Evolutionary conservation across 2,888 invertebrate genomes (phyloP).

Genomic region (Tetheella fluctuosa): DNA sequence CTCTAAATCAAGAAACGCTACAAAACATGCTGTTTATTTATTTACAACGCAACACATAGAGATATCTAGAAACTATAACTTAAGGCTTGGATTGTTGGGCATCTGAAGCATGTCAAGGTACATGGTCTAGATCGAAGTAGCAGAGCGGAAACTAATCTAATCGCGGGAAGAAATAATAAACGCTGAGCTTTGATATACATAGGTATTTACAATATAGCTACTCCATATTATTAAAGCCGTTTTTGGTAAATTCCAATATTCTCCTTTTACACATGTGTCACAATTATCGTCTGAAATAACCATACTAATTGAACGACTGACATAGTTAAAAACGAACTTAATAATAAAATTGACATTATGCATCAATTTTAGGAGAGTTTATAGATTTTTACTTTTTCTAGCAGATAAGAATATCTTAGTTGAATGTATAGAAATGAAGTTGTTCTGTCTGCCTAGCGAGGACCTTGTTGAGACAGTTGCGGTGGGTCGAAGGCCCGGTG

Average conservation of each 20-base stretch:
- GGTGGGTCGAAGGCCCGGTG: slow-evolving; percentile 60
- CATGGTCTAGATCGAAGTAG: slow-evolving; percentile 42
- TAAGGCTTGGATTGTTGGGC: slow-evolving; percentile 19
- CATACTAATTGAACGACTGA: neutral
- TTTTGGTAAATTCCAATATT: neutral
- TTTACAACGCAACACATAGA: slow-evolving; percentile 39
- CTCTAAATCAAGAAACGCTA: slow-evolving; percentile 67
- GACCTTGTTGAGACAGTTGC: slow-evolving; percentile 51
- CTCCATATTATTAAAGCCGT: neutral
- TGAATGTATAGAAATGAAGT: neutral
- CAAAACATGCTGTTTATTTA: slow-evolving; percentile 41
- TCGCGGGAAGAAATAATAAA: slow-evolving; percentile 17
- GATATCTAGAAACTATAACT: slow-evolving; percentile 26
- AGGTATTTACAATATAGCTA: too few relatives aligned
- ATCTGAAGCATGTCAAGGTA: slow-evolving; percentile 40
- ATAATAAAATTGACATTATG: too few relatives aligned
- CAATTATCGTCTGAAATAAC: neutral
- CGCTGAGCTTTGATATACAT: neutral
- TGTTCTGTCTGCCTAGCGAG: slow-evolving; percentile 13
- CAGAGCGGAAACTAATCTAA: slow-evolving; percentile 31
- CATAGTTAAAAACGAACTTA: slow-evolving; percentile 1
- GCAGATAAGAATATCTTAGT: neutral
- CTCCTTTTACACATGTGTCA: neutral
- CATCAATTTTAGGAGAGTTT: neutral
- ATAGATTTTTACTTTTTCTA: too few relatives aligned